Percentiles rank a stretch among this genome's conserved stretches.
Evolutionary conservation across 2,888 invertebrate genomes (phyloP).

Genomic region (Phytoseiulus persimilis): DNA sequence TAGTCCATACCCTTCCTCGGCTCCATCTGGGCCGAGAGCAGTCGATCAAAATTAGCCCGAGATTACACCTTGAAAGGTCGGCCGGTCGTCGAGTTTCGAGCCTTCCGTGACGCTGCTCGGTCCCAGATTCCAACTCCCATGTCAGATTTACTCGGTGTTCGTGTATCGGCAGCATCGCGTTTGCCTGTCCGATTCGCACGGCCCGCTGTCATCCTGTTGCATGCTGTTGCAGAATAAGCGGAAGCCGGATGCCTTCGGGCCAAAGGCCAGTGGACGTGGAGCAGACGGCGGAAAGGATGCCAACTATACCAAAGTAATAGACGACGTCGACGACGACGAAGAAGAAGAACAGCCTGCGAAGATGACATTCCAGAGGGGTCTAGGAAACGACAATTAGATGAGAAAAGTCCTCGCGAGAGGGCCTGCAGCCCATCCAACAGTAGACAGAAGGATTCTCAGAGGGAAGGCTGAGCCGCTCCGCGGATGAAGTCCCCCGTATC

Average conservation of each 20-base stretch:
- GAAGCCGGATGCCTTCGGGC: neutral
- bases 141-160: too few species aligned
- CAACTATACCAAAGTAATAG: slow-evolving; percentile 5
- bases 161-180: too few species aligned
- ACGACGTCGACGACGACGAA: neutral
- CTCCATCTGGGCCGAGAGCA: neutral
- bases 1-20: neutral
- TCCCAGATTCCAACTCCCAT: too few species aligned
- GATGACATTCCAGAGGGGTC: neutral
- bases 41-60: neutral
- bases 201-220: neutral
- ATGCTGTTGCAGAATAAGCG: neutral
- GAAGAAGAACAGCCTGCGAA: neutral
- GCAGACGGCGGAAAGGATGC: neutral
- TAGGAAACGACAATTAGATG: neutral
- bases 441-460: neutral
- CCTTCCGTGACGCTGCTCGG: neutral
- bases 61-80: neutral
- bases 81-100: neutral
- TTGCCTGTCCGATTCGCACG: too few species aligned
- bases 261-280: neutral
- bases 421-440: neutral
- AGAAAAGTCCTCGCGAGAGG: neutral
- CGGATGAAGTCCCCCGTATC: neutral
- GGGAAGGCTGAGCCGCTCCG: neutral